These are phyloP conservation scores for Hydropsyche tenuis DNA, from an alignment of 1,140 invertebrate genomes.

Conservation along the genomic window DNA sequence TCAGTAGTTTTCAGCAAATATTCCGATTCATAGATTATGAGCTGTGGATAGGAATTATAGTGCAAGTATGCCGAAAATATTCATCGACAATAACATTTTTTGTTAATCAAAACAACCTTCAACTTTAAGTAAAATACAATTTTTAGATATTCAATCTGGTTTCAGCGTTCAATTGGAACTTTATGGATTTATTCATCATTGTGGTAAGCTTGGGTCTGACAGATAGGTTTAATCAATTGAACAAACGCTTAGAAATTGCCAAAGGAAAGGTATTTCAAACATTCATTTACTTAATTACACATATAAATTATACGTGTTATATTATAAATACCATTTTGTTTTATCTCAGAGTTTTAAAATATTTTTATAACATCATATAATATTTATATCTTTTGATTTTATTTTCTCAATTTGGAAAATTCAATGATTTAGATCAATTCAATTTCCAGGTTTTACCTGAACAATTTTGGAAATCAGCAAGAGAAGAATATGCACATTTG, in stretches of 20 bases:
- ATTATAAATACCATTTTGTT: no score
- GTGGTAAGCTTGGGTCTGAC: constrained; percentile 65
- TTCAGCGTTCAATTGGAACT: constrained; percentile 68
- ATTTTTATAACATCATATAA: background rate
- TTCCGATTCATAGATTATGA: constrained; percentile 54
- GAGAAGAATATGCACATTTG: constrained; percentile 67
- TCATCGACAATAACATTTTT: no score
- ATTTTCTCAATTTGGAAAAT: no score
- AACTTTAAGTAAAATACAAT: no score
- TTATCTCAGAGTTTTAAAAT: background rate
- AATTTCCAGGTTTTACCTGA: constrained; percentile 61
- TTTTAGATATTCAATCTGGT: constrained; percentile 55
- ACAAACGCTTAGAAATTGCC: constrained; percentile 59
- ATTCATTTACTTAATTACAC: no score
- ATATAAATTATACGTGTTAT: no score
- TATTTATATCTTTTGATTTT: background rate
- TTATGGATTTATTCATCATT: constrained; percentile 70
- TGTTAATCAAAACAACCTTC: no score
- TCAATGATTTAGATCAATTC: no score
- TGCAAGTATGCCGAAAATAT: constrained; percentile 52
- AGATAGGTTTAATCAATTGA: constrained; percentile 65
- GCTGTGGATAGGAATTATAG: constrained; percentile 57
- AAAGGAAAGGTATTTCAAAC: constrained; percentile 58
- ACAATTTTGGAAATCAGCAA: constrained; percentile 63
- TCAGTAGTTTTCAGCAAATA: constrained; percentile 53